Conservation (phyloP, 2,888 invertebrate species). For the Caenorhabditis japonica region DNA sequence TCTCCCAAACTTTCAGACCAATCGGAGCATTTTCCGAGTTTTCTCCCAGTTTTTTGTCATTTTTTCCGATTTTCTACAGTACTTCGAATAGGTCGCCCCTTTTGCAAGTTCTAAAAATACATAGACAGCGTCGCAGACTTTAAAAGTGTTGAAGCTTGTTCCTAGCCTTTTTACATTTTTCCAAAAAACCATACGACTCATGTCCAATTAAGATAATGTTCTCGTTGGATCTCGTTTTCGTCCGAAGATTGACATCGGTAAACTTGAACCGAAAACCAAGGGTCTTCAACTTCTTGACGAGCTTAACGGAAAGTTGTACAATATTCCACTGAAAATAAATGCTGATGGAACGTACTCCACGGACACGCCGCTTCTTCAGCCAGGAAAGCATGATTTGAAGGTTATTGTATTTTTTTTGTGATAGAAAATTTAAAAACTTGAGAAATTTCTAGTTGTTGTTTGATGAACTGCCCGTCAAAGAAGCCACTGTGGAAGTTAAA, state of each 20-base stretch:
- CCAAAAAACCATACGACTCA: too few relatives aligned
- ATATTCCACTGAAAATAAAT: constrained; percentile 32
- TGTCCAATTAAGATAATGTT: constrained; percentile 32
- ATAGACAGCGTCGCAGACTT: too few relatives aligned
- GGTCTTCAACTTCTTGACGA: constrained; percentile 46
- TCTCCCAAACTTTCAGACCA: too few relatives aligned
- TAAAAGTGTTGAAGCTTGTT: too few relatives aligned
- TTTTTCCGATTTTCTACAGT: too few relatives aligned
- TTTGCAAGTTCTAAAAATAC: too few relatives aligned
- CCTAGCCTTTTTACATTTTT: too few relatives aligned
- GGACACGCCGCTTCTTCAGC: constrained; percentile 23
- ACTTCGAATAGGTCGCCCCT: too few relatives aligned
- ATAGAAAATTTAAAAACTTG: background rate
- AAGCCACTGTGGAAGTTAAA: constrained; percentile 36
- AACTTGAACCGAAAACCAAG: constrained; percentile 21
- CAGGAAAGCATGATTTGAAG: constrained; percentile 37
- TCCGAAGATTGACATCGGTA: constrained; percentile 35
- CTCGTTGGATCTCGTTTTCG: constrained; percentile 38
- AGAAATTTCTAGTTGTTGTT: constrained; percentile 43
- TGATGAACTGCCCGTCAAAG: constrained; percentile 53
- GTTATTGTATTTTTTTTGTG: background rate
- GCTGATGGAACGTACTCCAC: constrained; percentile 35
- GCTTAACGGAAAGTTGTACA: constrained; percentile 43
- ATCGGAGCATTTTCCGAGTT: too few relatives aligned
- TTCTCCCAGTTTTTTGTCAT: too few relatives aligned